Base-by-base conservation (phyloP, 2,888 invertebrate genomes). In the Empis livida region DNA sequence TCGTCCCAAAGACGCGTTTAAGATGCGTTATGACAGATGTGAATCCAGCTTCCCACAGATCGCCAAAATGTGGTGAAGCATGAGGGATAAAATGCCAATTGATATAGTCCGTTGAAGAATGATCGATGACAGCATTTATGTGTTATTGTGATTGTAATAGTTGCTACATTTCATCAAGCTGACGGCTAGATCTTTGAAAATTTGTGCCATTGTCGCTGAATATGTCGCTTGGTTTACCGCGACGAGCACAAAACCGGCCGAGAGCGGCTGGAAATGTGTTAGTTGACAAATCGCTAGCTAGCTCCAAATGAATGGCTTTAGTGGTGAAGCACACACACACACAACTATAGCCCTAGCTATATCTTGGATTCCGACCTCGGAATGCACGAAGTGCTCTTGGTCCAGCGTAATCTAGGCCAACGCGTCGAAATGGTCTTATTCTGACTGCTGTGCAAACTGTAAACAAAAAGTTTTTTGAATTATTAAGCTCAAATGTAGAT, bases 401-500 rank as follows among this genome's bases (percentile, higher is more conserved):
- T 27, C 50, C 50, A n/a, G 27, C 47, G 20, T 43, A 48, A 39
- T 50, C 50, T n/a, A 35, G 39, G 10, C 43, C 46, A 3, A 27
- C 20, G 5, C 43, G 15, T 11, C 1, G 23, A 31, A 47, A 47
- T 6, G 43, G 11, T 37, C 8, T 35, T 3, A 20, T 20, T 20
- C 20, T 20, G 20, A 3, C 20, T 20, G 20, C 5, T 20, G 20
- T 20, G 20, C 20, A 20, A 20, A 20, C 20, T 20, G 20, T 20
- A 5, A 20, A 20, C 3, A 20, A 5, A 20, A 5, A 20, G 5
- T 5, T 20, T 20, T 20, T 20, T 5, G 20, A 20, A 20, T 20
- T 20, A 20, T 20, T 20, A 20, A 20, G 5, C 5, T 20, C 4
- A 20, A 20, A 20, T 20, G 5, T 20, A 20, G 20, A 20, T 20